These are phyloP conservation scores for Lasioglossum leucozonium DNA, from an alignment of 2,888 invertebrate species.

Conservation along the genomic window DNA sequence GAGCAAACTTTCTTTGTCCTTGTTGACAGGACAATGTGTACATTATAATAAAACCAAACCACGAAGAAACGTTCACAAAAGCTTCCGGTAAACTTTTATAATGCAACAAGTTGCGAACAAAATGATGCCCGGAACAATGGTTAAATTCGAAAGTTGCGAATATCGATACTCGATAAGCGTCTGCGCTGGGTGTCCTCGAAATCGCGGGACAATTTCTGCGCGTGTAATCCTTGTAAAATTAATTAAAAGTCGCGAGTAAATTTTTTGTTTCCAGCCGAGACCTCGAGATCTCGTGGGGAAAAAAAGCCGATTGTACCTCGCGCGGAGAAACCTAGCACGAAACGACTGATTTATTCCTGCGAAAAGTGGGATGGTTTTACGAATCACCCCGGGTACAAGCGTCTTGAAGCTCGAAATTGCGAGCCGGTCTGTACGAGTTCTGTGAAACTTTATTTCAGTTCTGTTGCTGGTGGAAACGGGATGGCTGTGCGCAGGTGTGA, in stretches of 20 bases:
- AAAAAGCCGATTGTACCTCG: background rate
- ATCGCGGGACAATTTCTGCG: background rate
- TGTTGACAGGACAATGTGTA: background rate
- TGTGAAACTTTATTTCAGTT: slow-evolving; percentile 85
- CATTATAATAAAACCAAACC: background rate
- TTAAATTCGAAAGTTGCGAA: background rate
- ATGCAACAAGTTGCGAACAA: background rate
- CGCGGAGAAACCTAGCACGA: too few species aligned
- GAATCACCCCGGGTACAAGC: background rate
- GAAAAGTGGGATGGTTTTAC: background rate
- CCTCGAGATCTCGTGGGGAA: too few species aligned
- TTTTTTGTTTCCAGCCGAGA: background rate
- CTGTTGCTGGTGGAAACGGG: slow-evolving; percentile 90
- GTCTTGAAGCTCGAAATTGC: background rate
- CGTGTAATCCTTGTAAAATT: background rate
- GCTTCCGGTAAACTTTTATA: background rate
- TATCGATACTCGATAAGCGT: background rate
- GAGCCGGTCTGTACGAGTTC: background rate
- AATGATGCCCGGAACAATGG: background rate
- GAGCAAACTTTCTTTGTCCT: background rate
- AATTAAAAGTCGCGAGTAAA: background rate
- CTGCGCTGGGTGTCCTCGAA: background rate
- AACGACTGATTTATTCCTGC: background rate
- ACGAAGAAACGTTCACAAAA: background rate
- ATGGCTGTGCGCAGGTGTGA: slow-evolving; percentile 90